phyloP scores from a whole-genome alignment of 2,888 invertebrate genomes.

The Habroteleia sp. region DNA sequence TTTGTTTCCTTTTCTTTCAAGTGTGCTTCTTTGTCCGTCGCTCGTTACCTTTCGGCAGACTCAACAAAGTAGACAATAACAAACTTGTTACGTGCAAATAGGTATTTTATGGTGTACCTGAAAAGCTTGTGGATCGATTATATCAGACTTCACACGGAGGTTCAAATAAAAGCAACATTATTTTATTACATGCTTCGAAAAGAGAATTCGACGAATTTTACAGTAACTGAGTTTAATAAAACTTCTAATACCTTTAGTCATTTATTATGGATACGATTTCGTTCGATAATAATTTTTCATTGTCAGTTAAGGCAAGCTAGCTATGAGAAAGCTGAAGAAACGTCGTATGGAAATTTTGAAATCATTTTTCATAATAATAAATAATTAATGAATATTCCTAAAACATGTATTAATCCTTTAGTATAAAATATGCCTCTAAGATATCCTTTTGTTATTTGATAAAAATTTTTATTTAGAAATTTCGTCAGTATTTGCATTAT shows the following conservation, averaged over 20 bases:
- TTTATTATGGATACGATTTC: not conserved
- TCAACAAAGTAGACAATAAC: slow-evolving; percentile 48
- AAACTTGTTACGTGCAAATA: slow-evolving; percentile 49
- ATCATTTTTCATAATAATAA: no score
- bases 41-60: slow-evolving; percentile 30
- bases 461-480: no score
- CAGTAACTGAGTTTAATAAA: slow-evolving; percentile 5
- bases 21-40: slow-evolving; percentile 23
- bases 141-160: slow-evolving; percentile 49
- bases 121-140: slow-evolving; percentile 41
- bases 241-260: not conserved
- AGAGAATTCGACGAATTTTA: slow-evolving; percentile 14
- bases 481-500: no score
- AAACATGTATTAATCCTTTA: no score
- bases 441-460: no score
- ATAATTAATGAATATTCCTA: no score
- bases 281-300: no score
- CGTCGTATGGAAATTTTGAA: no score
- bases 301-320: no score
- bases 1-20: slow-evolving; percentile 63
- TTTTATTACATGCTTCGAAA: slow-evolving; percentile 26
- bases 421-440: no score
- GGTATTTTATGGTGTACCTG: slow-evolving; percentile 34
- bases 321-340: no score
- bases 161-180: slow-evolving; percentile 35